Evolutionary conservation across 1,140 invertebrate species (phyloP).

Genomic region (Ceratitis capitata): DNA sequence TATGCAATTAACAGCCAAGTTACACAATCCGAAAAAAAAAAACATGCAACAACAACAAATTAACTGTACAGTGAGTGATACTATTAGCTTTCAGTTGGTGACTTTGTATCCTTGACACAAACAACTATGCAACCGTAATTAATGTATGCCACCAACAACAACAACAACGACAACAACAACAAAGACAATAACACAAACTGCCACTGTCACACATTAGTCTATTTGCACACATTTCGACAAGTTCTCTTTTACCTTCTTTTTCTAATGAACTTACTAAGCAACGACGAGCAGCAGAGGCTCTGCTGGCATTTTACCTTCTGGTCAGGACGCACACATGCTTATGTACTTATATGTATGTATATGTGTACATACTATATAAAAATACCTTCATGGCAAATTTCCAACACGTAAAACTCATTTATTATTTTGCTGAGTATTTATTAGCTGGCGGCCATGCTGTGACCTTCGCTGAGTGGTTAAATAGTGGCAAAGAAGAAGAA

Average conservation of each 20-base stretch:
- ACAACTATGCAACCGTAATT: conserved; percentile 6
- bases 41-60: too few species aligned
- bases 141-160: background rate
- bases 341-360: background rate
- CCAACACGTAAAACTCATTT: conserved; percentile 14
- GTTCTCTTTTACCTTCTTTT: background rate
- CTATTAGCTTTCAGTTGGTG: background rate
- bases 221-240: background rate
- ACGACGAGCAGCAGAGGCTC: background rate
- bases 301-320: background rate
- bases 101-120: conserved; percentile 20
- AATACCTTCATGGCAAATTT: too few species aligned
- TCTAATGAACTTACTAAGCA: conserved; percentile 5
- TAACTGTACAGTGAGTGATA: background rate
- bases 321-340: background rate
- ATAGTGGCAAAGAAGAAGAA: background rate
- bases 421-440: conserved; percentile 28
- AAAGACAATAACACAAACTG: background rate
- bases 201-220: background rate
- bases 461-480: conserved; percentile 12
- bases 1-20: background rate
- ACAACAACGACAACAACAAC: background rate
- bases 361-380: too few species aligned
- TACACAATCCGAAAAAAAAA: background rate
- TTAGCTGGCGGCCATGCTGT: conserved; percentile 25